Base-by-base conservation (phyloP, 2,113 vertebrate genomes). In the Argyrosomus japonicus region DNA sequence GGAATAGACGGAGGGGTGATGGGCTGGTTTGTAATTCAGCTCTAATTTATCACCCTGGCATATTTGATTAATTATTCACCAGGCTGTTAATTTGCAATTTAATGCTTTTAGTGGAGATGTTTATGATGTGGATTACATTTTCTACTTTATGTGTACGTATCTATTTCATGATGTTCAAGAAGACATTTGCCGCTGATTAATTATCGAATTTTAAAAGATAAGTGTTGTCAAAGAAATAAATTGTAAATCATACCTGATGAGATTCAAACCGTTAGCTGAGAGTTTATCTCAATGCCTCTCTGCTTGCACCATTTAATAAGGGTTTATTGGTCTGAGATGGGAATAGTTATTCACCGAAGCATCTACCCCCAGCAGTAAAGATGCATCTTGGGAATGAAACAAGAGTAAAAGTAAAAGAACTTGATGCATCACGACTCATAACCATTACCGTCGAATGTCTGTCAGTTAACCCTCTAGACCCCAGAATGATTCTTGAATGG, bases 41-140 rank as follows among this genome's bases (percentile, higher is more conserved):
- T 84, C 8, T 69, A 76, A 92, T 86, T 75, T 63, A 84, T 93
- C 88, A 86, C 53, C 21, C 71, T 68, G 87, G 54, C 79, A 54
- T 64, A 72, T 89, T 77, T 65, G 75, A 91, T 94, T 80, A 87
- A 94, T 94, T 89, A 90, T 92, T 92, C 81, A 86, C 32, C 77
- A 77, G 76, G 63, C 77, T 89, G 69, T 89, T 92, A 81, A 92
- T 91, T 86, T 81, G 43, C 67, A 81, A 48, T 69, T 75, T 73
- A 84, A 85, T 72, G 60, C 71, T 75, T 92, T 90, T 83, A 82
- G 68, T 58, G 69, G 70, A 70, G 63, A 79, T 81, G 79, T 84
- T 90, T 87, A 70, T 88, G 78, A 57, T 47, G 25, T n/a, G 17
- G 57, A 43, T 40, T 19, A 32, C 36, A 25, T 54, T 60, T 8